Conservation (phyloP, 2,888 invertebrate species). For the Hirtodrosophila duncani region DNA sequence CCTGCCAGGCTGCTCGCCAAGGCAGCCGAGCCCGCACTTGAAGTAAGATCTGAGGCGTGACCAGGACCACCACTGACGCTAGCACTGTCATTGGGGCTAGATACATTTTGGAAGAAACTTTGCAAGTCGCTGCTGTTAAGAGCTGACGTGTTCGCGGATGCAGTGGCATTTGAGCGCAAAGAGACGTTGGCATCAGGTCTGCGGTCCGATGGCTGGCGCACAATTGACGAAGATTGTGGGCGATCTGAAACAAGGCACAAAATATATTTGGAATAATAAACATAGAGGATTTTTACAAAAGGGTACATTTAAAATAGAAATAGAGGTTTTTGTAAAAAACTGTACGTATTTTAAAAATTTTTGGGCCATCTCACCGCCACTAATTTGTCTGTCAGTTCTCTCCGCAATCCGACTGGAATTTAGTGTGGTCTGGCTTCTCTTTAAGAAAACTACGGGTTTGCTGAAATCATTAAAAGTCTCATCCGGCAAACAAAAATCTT, state of each 20-base stretch:
- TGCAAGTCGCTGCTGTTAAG: conserved; percentile 71
- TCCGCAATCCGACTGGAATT: too few species aligned
- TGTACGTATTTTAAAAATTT: too few species aligned
- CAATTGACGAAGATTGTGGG: conserved; percentile 75
- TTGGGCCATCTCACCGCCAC: too few species aligned
- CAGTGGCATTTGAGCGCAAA: conserved; percentile 72
- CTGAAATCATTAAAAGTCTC: background rate
- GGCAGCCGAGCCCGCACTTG: conserved; percentile 39
- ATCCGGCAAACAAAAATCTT: background rate
- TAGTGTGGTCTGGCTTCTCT: too few species aligned
- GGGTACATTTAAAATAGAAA: too few species aligned
- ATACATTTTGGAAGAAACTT: conserved; percentile 53
- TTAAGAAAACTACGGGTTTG: too few species aligned
- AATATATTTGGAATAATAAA: too few species aligned
- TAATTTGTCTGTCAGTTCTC: too few species aligned
- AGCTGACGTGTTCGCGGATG: conserved; percentile 57
- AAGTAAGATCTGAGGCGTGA: conserved; percentile 38
- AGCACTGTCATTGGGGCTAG: conserved; percentile 48
- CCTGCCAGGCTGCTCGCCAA: conserved; percentile 40
- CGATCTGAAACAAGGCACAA: conserved; percentile 74
- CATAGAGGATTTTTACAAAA: background rate
- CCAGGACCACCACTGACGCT: conserved; percentile 25
- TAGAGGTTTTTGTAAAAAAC: too few species aligned
- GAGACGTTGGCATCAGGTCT: conserved; percentile 76
- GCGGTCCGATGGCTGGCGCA: conserved; percentile 78